Conservation (phyloP, 2,888 invertebrate genomes). For the Coenonympha arcania region DNA sequence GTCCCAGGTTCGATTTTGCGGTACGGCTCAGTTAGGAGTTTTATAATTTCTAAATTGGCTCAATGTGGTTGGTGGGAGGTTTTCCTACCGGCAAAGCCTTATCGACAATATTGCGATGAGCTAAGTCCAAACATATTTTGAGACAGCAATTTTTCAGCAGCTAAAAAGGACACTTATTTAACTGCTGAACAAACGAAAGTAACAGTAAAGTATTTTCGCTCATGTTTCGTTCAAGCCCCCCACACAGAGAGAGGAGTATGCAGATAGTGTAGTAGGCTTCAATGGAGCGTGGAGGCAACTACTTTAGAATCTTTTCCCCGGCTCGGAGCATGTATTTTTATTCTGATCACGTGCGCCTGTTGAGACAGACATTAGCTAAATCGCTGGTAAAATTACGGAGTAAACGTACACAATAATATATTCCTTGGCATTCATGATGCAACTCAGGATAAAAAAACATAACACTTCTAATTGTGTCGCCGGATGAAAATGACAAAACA, state of each 20-base stretch:
- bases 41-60: too few relatives aligned
- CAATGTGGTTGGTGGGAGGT: too few relatives aligned
- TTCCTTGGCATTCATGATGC: slow-evolving; percentile 18
- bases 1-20: too few relatives aligned
- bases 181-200: not conserved
- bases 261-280: slow-evolving; percentile 18
- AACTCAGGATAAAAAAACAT: slow-evolving; percentile 7
- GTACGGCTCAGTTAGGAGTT: too few relatives aligned
- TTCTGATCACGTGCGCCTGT: slow-evolving; percentile 33
- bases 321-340: slow-evolving; percentile 24
- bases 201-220: slow-evolving; percentile 7
- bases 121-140: too few relatives aligned
- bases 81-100: too few relatives aligned
- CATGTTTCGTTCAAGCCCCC: slow-evolving; percentile 11
- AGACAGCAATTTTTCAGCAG: too few relatives aligned
- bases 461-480: not conserved
- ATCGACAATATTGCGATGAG: too few relatives aligned
- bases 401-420: too few relatives aligned
- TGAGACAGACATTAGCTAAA: slow-evolving; percentile 36
- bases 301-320: slow-evolving; percentile 22
- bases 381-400: slow-evolving; percentile 32
- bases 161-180: not conserved
- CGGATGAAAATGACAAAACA: too few relatives aligned
- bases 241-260: slow-evolving; percentile 14
- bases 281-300: slow-evolving; percentile 25